Evolutionary conservation across 2,888 invertebrate genomes (phyloP), one percentile per base, ranked within the genome.

Genomic region (Tenthredo livida): DNA sequence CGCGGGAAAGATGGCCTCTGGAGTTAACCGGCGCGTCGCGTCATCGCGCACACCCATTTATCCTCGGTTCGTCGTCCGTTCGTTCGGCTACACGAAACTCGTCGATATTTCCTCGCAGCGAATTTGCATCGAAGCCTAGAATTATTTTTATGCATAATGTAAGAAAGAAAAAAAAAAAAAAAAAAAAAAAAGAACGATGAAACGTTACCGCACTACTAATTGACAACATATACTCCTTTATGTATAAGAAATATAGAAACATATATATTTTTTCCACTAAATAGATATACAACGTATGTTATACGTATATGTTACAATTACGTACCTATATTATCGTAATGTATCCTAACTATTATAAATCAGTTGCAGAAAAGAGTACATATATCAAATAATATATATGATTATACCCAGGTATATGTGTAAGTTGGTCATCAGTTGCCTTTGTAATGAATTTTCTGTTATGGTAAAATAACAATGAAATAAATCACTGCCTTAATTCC

Each of bases 91-190:
- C 40, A 80, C 10, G 15, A 29, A 80, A 40, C 50, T 37, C 80
- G 80, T 80, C 61, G 61, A 80, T 80, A 61, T 61, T 61, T 80
- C 80, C 40, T 40, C 61, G 40, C 61, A 37, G 12, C 40, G 15
- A 80, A 80, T 80, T 80, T 37, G 29, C 80, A 40, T 61, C 80
- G 80, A 80, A 21, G 61, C 80, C 21, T 61, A 37, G 37, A 80
- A n/a, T 37, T 80, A 58, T 80, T 50, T 10, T n/a, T 80, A 61
- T 61, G 25, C 61, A 37, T 61, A 54, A 58, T 21, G 9, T 25
- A 61, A 54, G 12, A n/a, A 54, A 3, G 17, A 40, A 37, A 61
- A 33, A 33, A 40, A 50, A 21, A 77, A 77, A 73, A 10, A 47
- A 25, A 40, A 50, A 21, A 54, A 21, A 50, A 21, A 50, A 77